phyloP scores from a whole-genome alignment of 92 coral and sea anemone genomes.

The Epizoanthus ramosus region DNA sequence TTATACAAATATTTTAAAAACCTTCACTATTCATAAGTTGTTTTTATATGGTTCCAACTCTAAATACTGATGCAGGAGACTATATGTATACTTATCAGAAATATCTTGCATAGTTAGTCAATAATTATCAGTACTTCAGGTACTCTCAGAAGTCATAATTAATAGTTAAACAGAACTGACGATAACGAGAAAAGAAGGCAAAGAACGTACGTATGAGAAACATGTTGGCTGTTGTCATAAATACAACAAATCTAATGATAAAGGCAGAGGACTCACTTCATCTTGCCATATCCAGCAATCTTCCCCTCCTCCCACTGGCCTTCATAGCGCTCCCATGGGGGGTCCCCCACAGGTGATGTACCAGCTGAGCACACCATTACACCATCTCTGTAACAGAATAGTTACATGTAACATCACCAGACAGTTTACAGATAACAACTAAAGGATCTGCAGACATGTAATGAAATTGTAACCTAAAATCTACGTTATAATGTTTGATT shows the following conservation, averaged over 20 bases:
- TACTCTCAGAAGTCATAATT: not conserved
- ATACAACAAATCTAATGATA: not conserved
- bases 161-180: not conserved
- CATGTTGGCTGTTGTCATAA: not conserved
- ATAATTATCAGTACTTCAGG: too few relatives aligned
- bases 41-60: too few relatives aligned
- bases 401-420: not conserved
- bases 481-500: too few relatives aligned
- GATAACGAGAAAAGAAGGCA: not conserved
- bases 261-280: slow-evolving; percentile 63
- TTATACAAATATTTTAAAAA: too few relatives aligned
- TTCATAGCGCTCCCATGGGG: slow-evolving; percentile 77
- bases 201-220: not conserved
- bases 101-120: too few relatives aligned
- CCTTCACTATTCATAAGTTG: too few relatives aligned
- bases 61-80: too few relatives aligned
- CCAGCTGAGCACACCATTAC: slow-evolving; percentile 79
- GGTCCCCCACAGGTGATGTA: slow-evolving; percentile 46
- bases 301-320: slow-evolving; percentile 93
- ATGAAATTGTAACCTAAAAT: too few relatives aligned
- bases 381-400: slow-evolving; percentile 70
- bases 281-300: slow-evolving; percentile 89
- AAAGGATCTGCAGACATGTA: too few relatives aligned
- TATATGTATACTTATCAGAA: too few relatives aligned
- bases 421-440: not conserved